phyloP scores from a whole-genome alignment of 2,888 invertebrate species.

The Harmothoe impar region DNA sequence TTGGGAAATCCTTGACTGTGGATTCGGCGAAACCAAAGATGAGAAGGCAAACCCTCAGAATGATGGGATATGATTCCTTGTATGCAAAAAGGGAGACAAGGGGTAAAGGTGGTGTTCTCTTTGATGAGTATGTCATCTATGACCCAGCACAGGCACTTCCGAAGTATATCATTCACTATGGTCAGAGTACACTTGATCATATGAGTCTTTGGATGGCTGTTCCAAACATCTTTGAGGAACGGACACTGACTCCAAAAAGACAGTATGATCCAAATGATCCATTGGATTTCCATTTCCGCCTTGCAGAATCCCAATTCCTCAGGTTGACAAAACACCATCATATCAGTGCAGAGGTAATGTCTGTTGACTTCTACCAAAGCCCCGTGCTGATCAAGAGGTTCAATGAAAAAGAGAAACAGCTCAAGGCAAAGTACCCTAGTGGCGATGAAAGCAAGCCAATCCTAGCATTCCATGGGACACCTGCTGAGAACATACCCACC shows the following conservation, averaged over 20 bases:
- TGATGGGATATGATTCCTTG: constrained; percentile 65
- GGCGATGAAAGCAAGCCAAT: constrained; percentile 50
- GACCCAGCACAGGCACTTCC: constrained; percentile 66
- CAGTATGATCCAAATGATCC: constrained; percentile 35
- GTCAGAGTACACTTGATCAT: background rate
- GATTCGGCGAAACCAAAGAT: constrained; percentile 41
- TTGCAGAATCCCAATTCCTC: constrained; percentile 68
- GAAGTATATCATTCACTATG: constrained; percentile 66
- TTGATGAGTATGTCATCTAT: constrained; percentile 68
- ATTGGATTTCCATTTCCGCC: constrained; percentile 58
- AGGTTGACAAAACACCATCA: constrained; percentile 21
- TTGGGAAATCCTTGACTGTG: constrained; percentile 65
- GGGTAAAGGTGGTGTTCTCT: constrained; percentile 60
- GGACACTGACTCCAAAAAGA: constrained; percentile 41
- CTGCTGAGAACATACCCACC: constrained; percentile 62
- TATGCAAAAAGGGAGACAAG: constrained; percentile 64
- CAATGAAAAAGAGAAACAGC: constrained; percentile 34
- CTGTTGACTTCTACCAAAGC: constrained; percentile 66
- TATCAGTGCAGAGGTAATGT: background rate
- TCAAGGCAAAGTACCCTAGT: constrained; percentile 60
- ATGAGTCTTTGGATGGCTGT: background rate
- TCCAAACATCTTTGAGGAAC: too few relatives aligned
- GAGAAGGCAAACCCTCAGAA: constrained; percentile 40
- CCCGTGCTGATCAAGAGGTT: constrained; percentile 61
- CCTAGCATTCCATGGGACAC: constrained; percentile 68